These are phyloP conservation scores for Thryonomys swinderianus DNA, from an alignment of 2,113 vertebrate species.

Conservation along the genomic window DNA sequence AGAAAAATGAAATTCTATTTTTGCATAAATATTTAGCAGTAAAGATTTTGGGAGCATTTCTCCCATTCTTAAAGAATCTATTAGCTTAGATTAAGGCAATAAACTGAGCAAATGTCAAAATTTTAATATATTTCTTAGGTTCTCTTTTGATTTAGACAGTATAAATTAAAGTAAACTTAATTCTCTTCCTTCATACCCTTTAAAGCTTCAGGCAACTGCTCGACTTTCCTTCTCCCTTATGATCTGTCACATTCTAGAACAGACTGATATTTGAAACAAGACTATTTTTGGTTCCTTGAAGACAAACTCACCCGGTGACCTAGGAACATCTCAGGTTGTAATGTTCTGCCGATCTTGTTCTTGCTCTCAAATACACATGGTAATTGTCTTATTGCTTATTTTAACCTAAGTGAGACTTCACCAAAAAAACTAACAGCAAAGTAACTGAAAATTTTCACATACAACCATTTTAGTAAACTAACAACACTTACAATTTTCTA, in stretches of 20 bases:
- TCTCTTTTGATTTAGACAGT: background rate
- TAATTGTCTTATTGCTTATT: background rate
- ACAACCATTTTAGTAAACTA: background rate
- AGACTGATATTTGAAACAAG: background rate
- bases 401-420: background rate
- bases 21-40: background rate
- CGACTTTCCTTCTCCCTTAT: background rate
- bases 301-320: background rate
- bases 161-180: background rate
- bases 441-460: background rate
- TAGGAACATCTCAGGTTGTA: background rate
- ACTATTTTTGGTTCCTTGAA: background rate
- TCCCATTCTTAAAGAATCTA: background rate
- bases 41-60: background rate
- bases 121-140: background rate
- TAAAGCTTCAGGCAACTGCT: slow-evolving; percentile 7
- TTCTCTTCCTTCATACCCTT: background rate
- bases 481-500: slow-evolving; percentile 16
- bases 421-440: background rate
- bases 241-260: slow-evolving; percentile 19
- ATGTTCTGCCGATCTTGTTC: background rate
- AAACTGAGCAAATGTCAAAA: slow-evolving; percentile 27
- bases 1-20: background rate
- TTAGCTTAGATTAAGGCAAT: background rate
- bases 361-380: background rate